Conservation (phyloP, 2,888 invertebrate species). For the Polydrusus tereticollis region DNA sequence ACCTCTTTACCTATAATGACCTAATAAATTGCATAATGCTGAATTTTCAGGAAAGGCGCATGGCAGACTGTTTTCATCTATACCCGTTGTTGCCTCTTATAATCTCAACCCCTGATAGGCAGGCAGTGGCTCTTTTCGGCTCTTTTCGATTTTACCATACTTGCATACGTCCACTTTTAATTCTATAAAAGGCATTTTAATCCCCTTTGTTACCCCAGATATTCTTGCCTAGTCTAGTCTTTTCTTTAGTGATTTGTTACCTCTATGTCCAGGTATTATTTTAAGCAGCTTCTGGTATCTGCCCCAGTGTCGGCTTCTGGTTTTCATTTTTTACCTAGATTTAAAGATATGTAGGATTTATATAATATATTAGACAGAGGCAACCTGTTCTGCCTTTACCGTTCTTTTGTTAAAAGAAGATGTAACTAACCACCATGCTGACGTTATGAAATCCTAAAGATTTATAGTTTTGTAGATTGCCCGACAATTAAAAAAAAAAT, state of each 20-base stretch:
- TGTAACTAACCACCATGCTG: neutral
- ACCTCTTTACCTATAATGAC: too few relatives aligned
- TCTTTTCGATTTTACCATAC: too few relatives aligned
- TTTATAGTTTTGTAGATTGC: too few relatives aligned
- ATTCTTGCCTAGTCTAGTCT: neutral
- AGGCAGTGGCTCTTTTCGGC: too few relatives aligned
- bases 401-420: neutral
- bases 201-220: neutral
- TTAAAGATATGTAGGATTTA: conserved; percentile 3
- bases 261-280: conserved; percentile 26
- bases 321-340: conserved; percentile 20
- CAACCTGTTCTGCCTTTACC: neutral
- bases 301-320: conserved; percentile 15
- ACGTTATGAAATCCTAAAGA: too few relatives aligned
- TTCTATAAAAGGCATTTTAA: neutral
- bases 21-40: too few relatives aligned
- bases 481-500: too few relatives aligned
- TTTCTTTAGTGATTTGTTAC: conserved; percentile 19
- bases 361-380: neutral
- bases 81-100: too few relatives aligned
- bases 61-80: too few relatives aligned
- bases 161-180: neutral
- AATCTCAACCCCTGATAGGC: too few relatives aligned
- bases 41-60: too few relatives aligned
- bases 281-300: conserved; percentile 28